Conservation (phyloP, 1,140 invertebrate species). For the Papilio polyxenes region DNA sequence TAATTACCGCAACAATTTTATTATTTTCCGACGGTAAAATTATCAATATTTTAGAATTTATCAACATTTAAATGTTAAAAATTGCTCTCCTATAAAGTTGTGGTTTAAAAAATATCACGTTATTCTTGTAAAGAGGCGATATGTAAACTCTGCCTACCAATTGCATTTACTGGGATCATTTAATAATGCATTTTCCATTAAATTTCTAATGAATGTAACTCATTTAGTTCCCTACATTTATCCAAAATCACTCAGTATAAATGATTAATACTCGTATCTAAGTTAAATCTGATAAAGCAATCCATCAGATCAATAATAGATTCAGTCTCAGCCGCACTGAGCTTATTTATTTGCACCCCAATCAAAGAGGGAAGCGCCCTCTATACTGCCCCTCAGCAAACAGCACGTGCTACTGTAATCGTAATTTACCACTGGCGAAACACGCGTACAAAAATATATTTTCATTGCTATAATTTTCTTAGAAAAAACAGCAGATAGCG, state of each 20-base stretch:
- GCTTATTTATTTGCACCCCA: slow-evolving; percentile 27
- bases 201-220: background rate
- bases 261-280: background rate
- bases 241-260: background rate
- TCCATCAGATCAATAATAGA: slow-evolving; percentile 35
- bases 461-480: too few relatives aligned
- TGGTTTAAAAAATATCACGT: too few relatives aligned
- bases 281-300: background rate
- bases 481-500: too few relatives aligned
- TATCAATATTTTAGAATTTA: too few relatives aligned
- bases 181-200: background rate
- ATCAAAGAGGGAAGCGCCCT: slow-evolving; percentile 18
- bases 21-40: too few relatives aligned
- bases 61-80: too few relatives aligned
- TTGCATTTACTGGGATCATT: background rate
- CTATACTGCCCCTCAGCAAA: background rate
- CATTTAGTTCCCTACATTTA: background rate
- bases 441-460: too few relatives aligned
- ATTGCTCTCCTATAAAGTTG: too few relatives aligned
- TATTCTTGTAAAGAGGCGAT: too few relatives aligned
- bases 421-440: too few relatives aligned
- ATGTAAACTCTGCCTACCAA: too few relatives aligned
- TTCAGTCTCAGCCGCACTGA: background rate
- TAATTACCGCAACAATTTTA: too few relatives aligned
- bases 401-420: slow-evolving; percentile 13